Evolutionary conservation across 2,888 invertebrate species (phyloP).

Genomic region (Branchellion lobata): DNA sequence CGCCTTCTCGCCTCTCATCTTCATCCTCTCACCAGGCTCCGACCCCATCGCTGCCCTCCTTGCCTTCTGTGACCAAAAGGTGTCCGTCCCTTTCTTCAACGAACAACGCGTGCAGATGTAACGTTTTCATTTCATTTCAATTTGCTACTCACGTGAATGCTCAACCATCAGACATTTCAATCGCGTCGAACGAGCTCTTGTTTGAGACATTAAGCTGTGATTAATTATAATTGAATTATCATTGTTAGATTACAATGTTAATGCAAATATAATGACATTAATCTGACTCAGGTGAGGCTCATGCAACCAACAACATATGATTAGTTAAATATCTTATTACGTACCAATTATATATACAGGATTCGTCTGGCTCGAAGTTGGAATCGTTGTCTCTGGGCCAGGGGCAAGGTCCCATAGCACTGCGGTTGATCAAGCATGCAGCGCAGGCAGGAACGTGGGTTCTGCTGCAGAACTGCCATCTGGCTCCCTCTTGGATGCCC

Average conservation of each 20-base stretch:
- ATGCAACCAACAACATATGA: slow-evolving; percentile 64
- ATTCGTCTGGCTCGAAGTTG: slow-evolving; percentile 63
- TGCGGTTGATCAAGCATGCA: slow-evolving; percentile 62
- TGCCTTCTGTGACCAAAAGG: slow-evolving; percentile 64
- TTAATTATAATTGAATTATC: no score
- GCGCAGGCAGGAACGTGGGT: slow-evolving; percentile 64
- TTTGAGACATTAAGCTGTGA: no score
- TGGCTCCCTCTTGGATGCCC: slow-evolving; percentile 64
- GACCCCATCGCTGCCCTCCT: slow-evolving; percentile 63
- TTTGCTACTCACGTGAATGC: no score
- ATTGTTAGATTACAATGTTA: no score
- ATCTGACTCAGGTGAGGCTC: no score
- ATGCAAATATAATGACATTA: no score
- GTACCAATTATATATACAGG: slow-evolving; percentile 56
- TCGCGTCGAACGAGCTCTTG: no score
- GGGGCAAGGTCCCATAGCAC: slow-evolving; percentile 64
- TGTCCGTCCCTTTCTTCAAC: no score
- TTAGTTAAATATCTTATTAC: no score
- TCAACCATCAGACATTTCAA: no score
- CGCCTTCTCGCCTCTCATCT: slow-evolving; percentile 61
- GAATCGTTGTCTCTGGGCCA: slow-evolving; percentile 64
- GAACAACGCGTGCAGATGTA: no score
- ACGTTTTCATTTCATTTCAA: no score
- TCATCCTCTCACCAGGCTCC: slow-evolving; percentile 64
- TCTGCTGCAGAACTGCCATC: slow-evolving; percentile 64